Evolutionary conservation across 1,140 invertebrate genomes (phyloP), one percentile per base, ranked within the genome.

Genomic region (Choristoneura fumiferana): DNA sequence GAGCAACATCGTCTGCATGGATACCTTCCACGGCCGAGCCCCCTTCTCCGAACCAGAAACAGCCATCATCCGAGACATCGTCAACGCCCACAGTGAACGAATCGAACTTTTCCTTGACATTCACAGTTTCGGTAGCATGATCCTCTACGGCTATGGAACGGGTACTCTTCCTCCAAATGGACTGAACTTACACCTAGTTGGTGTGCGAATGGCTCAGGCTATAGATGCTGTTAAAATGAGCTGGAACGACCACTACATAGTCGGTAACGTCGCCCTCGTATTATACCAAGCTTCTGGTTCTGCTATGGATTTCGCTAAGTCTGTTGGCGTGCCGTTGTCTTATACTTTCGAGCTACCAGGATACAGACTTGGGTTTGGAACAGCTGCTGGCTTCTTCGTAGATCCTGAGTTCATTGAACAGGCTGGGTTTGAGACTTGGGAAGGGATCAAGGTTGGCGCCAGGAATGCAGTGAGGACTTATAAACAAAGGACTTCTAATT

Each of bases 41-140:
- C 66, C 93, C 0, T 94, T 94, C 69, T 95, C 94, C 0, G 94
- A 95, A 81, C 85, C 90, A 0, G 95, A 95, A 78, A 92, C 91
- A 0, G 70, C 67, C 9, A 81, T 90, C 12, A 78, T 93, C 1
- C 81, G 89, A 0, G 71, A 90, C 37, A 91, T 90, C 34, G 62
- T 92, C 0, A 57, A 78, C 13, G 62, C 81, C n/a, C 72, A 91
- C 18, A 71, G 81, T 4, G 66, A 81, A n/a, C 73, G 84, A 4
- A 69, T 88, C 0, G 77, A 92, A 84, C 89, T 91, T 0, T 93
- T 90, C 65, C 53, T 94, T 8, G 89, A 92, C 2, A 92, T 93
- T 59, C 93, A 94, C 70, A 93, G 92, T 65, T 93, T 93, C 56
- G 93, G 93, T 0, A 92, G 93, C 61, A 92, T 92, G 71, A 92